These are phyloP conservation scores for Apostichopus californicus DNA, from an alignment of 35 echinoderm and acorn worm genomes.

Conservation along the genomic window DNA sequence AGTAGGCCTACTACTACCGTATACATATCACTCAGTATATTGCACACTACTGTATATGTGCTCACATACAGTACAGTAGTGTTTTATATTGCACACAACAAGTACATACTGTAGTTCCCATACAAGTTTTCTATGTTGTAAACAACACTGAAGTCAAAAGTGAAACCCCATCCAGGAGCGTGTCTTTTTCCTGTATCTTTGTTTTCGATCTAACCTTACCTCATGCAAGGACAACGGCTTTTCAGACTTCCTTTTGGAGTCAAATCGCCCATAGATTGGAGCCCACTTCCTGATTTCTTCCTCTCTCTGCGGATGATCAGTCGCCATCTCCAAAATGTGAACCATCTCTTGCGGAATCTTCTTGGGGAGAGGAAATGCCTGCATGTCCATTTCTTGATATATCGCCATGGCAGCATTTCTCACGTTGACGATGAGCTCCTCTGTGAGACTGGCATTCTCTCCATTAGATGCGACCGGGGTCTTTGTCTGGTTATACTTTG, in stretches of 20 bases:
- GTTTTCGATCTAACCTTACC: slow-evolving; percentile 57
- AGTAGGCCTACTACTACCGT: too few relatives aligned
- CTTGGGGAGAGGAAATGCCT: slow-evolving; percentile 58
- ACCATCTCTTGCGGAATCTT: slow-evolving; percentile 80
- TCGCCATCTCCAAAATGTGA: slow-evolving; percentile 84
- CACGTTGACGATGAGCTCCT: slow-evolving; percentile 46
- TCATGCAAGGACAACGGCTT: slow-evolving; percentile 95
- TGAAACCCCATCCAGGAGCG: not conserved
- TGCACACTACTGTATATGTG: too few relatives aligned
- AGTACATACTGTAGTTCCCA: too few relatives aligned
- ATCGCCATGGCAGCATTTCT: slow-evolving; percentile 48
- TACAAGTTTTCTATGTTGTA: too few relatives aligned
- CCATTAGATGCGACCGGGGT: slow-evolving; percentile 2
- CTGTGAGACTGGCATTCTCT: slow-evolving; percentile 44
- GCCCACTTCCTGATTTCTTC: slow-evolving; percentile 94
- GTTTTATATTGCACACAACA: too few relatives aligned
- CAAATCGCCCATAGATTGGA: slow-evolving; percentile 96
- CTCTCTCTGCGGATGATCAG: slow-evolving; percentile 75
- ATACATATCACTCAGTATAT: too few relatives aligned
- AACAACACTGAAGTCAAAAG: not conserved
- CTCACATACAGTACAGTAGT: too few relatives aligned
- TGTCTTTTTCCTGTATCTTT: not conserved
- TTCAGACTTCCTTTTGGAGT: slow-evolving; percentile 94
- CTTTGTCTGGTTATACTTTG: slow-evolving; percentile 42
- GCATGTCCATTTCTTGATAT: slow-evolving; percentile 46